Evolutionary conservation across 2,888 invertebrate genomes (phyloP).

Genomic region (Callosobruchus maculatus): DNA sequence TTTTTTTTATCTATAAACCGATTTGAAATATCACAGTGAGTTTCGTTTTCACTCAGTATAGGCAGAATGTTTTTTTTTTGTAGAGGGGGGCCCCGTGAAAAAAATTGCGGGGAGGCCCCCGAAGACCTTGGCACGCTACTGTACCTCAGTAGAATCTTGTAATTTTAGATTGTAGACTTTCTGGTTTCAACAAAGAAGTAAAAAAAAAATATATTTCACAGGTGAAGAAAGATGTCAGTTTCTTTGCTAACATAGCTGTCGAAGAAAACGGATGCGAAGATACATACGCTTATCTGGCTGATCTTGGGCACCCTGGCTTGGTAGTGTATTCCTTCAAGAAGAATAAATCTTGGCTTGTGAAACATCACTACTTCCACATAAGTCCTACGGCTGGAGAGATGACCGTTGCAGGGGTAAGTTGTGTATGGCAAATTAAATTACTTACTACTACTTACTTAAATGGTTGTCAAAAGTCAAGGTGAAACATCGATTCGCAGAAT

Average conservation of each 20-base stretch:
- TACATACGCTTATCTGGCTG: slow-evolving; percentile 69
- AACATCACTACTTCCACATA: slow-evolving; percentile 46
- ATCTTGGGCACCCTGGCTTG: slow-evolving; percentile 65
- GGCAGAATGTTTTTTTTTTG: too few species aligned
- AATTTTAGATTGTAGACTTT: too few species aligned
- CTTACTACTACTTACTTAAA: too few species aligned
- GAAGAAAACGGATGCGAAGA: slow-evolving; percentile 67
- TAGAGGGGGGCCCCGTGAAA: too few species aligned
- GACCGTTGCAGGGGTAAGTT: slow-evolving; percentile 60
- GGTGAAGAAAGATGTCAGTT: slow-evolving; percentile 44
- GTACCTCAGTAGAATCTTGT: too few species aligned
- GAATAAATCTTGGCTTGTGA: slow-evolving; percentile 69
- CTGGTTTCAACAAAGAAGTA: too few species aligned
- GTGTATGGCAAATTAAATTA: not conserved
- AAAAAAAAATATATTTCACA: not conserved
- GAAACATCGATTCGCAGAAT: too few species aligned
- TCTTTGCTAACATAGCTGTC: slow-evolving; percentile 73
- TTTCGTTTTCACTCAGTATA: too few species aligned
- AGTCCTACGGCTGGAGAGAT: slow-evolving; percentile 68
- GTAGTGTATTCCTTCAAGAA: slow-evolving; percentile 74
- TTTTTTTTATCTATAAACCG: too few species aligned
- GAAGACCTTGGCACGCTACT: too few species aligned
- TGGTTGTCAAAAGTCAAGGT: not conserved
- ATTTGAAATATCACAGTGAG: too few species aligned
- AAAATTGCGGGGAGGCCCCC: too few species aligned